Evolutionary conservation across 2,113 vertebrate species (phyloP).

Genomic region (Grantiella picta): DNA sequence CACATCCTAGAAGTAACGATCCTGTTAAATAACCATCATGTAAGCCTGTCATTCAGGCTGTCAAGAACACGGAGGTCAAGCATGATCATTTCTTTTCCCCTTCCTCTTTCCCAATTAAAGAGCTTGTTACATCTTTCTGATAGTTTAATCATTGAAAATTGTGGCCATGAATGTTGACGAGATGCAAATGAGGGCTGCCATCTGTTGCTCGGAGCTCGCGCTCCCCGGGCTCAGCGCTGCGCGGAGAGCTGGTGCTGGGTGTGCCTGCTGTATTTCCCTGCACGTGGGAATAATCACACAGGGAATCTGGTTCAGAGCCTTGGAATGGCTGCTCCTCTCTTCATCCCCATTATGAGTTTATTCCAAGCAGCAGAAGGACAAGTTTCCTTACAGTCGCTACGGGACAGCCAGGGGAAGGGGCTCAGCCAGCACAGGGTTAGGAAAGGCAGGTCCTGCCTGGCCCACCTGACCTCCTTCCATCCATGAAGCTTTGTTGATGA

Average conservation of each 20-base stretch:
- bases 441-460: not conserved
- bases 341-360: not conserved
- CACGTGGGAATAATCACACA: not conserved
- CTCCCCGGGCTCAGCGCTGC: not conserved
- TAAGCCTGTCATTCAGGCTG: not conserved
- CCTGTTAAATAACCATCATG: not conserved
- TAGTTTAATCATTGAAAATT: slow-evolving; percentile 4
- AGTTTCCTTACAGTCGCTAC: not conserved
- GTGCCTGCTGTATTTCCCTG: not conserved
- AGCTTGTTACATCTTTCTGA: slow-evolving; percentile 5
- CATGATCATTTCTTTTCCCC: not conserved
- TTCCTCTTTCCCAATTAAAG: slow-evolving; percentile 6
- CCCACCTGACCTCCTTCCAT: not conserved
- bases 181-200: not conserved
- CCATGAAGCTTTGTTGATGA: too few species aligned
- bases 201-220: not conserved
- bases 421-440: not conserved
- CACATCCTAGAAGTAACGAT: not conserved
- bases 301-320: not conserved
- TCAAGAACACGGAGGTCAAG: not conserved
- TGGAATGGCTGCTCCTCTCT: not conserved
- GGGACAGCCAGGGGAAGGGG: not conserved
- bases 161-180: not conserved
- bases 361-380: not conserved
- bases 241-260: not conserved